Evolutionary conservation across 2,797 vertebrate species (phyloP).

Genomic region (Acanthopagrus latus): DNA sequence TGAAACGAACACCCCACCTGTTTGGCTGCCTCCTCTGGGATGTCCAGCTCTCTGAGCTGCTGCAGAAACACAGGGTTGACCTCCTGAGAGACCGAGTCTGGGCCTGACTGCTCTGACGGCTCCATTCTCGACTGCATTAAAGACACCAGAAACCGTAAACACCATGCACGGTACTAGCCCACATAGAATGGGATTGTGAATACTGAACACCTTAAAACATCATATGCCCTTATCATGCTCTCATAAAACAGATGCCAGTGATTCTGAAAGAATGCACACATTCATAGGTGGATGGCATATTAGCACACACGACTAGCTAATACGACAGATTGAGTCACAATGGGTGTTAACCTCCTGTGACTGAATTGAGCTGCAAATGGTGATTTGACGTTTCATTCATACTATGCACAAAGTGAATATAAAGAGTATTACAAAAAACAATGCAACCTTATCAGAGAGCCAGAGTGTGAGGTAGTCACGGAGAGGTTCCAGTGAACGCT

Average conservation of each 20-base stretch:
- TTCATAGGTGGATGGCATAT: not conserved
- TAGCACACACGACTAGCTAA: not conserved
- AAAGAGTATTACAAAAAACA: not conserved
- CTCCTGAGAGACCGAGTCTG: slow-evolving; percentile 77
- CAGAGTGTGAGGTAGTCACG: not conserved
- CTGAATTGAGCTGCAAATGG: not conserved
- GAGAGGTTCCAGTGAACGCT: too few species aligned
- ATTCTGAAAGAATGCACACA: not conserved
- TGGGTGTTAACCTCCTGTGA: not conserved
- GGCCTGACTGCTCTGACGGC: slow-evolving; percentile 78
- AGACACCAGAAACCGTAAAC: not conserved
- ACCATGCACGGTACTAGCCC: not conserved
- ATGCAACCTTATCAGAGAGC: fast-evolving
- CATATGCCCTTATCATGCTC: not conserved
- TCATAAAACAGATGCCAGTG: not conserved
- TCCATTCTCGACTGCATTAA: slow-evolving; percentile 79
- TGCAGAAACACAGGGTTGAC: slow-evolving; percentile 87
- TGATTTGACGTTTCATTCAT: too few species aligned
- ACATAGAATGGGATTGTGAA: not conserved
- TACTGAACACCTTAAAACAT: not conserved
- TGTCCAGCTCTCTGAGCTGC: slow-evolving; percentile 88
- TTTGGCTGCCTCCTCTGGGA: slow-evolving; percentile 89
- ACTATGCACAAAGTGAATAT: fast-evolving
- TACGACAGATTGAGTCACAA: not conserved
- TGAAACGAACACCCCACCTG: slow-evolving; percentile 75